Evolutionary conservation across 2,113 vertebrate genomes (phyloP), one percentile per base, ranked within the genome.

Genomic region (Oceanodroma tethys): DNA sequence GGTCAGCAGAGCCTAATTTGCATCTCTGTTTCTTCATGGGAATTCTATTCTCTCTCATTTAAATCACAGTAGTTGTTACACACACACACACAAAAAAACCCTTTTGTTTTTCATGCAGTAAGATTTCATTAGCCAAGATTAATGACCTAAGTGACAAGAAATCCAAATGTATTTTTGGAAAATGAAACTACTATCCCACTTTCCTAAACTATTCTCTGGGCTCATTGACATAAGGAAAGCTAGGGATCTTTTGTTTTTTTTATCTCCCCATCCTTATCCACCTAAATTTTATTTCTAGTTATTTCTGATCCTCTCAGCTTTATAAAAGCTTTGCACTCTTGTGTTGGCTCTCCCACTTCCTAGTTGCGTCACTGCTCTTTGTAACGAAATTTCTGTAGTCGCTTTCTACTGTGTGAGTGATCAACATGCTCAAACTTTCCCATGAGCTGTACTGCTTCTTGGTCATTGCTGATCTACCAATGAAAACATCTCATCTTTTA

Each of bases 371-470:
- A 43, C 34, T 66, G 47, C 9, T 56, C 48, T 90, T 86, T 75
- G 43, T 86, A 79, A 89, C 60, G 17, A 82, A 93, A 70, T 88
- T 81, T 70, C 68, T 96, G 62, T 78, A 45, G 36, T 34, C 8
- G 4, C 17, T 76, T 32, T 93, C 16, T 68, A 6, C 56, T 72
- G 36, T 60, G 38, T 95, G 89, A 97, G 83, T 89, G 95, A 75
- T 90, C 88, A 67, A 82, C 53, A 45, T 29, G 15, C 91, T 97
- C 87, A 97, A 7, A 70, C 27, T 97, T 98, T 97, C 84, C 96
- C 84, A 65, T 96, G 95, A 97, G 93, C 75, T 90, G 85, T 91
- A 81, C 53, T 73, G 45, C 50, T 96, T 97, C 95, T 94, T 97
- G 89, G 52, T 97, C 95, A 96, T 96, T 2, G 2, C 19, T 95